Conservation (phyloP, 2,797 vertebrate genomes). For the Spatula versicolor region DNA sequence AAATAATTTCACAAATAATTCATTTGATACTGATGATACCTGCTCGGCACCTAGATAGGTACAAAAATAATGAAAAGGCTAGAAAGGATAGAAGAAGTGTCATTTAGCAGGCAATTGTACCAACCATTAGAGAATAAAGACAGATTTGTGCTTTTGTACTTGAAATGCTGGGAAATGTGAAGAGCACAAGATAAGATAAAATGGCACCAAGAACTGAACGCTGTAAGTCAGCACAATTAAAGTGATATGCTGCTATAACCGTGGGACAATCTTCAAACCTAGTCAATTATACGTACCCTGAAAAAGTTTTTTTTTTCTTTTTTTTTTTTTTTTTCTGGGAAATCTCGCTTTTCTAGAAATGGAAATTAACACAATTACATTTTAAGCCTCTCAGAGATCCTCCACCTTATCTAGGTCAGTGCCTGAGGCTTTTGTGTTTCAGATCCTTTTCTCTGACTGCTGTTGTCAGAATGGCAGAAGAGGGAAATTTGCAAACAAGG, state of each 20-base stretch:
- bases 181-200: not conserved
- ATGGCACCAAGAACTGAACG: not conserved
- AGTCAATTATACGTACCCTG: not conserved
- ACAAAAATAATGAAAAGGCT: not conserved
- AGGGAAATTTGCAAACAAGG: not conserved
- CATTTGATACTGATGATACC: not conserved
- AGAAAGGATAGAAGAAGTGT: not conserved
- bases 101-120: not conserved
- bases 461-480: not conserved
- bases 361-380: not conserved
- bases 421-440: not conserved
- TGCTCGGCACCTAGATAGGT: not conserved
- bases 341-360: not conserved
- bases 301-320: too few species aligned
- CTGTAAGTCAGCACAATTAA: not conserved
- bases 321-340: not conserved
- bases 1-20: not conserved
- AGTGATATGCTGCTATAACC: not conserved
- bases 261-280: fast-evolving
- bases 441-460: not conserved
- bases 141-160: not conserved
- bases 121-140: not conserved
- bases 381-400: not conserved
- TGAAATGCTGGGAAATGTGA: not conserved
- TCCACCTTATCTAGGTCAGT: not conserved